These are phyloP conservation scores for Aethina tumida DNA, from an alignment of 1,140 invertebrate genomes.

Conservation along the genomic window DNA sequence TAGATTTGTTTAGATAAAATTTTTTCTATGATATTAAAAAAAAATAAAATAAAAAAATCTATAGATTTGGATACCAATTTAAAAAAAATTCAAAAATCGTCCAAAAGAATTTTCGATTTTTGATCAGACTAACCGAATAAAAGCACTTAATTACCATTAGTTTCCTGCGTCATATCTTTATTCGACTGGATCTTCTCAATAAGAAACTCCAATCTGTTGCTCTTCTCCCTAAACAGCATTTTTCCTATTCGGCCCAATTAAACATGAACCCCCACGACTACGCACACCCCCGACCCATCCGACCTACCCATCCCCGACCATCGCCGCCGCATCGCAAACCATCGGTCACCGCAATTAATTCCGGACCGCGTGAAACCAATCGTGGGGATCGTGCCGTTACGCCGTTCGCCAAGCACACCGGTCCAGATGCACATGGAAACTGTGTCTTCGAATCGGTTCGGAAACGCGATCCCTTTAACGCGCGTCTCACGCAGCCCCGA, in stretches of 20 bases:
- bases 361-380: too few species aligned
- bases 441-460: too few species aligned
- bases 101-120: conserved; percentile 1
- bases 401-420: too few species aligned
- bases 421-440: too few species aligned
- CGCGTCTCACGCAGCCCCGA: too few species aligned
- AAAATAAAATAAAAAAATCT: not conserved
- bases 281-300: not conserved
- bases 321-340: too few species aligned
- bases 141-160: not conserved
- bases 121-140: too few species aligned
- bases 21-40: too few species aligned
- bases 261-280: not conserved
- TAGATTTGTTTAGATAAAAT: too few species aligned
- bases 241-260: conserved; percentile 4
- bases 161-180: conserved; percentile 41
- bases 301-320: not conserved
- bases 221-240: conserved; percentile 48
- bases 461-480: too few species aligned
- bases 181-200: conserved; percentile 77
- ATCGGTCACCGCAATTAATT: too few species aligned
- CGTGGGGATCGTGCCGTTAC: too few species aligned
- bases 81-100: not conserved
- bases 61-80: not conserved
- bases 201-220: conserved; percentile 64